Evolutionary conservation across 2,888 invertebrate genomes (phyloP).

Genomic region (Nymphalis c-album): DNA sequence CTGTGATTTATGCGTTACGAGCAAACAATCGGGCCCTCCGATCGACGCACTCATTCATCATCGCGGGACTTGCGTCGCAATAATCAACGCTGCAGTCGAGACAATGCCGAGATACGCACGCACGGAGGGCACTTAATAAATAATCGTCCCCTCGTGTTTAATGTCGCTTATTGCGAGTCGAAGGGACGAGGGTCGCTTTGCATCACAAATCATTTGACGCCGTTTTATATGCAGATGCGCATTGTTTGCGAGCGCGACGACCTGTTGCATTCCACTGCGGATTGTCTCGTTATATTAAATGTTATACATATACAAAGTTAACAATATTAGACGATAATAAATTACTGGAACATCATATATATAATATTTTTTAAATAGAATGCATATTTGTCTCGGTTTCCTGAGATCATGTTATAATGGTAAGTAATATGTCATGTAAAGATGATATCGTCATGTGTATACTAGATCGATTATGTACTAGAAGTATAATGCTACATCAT

Average conservation of each 20-base stretch:
- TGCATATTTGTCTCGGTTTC: no score
- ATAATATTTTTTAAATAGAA: no score
- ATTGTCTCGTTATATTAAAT: background rate
- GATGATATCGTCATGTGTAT: no score
- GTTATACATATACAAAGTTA: background rate
- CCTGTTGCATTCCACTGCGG: slow-evolving; percentile 17
- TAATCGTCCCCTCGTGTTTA: slow-evolving; percentile 15
- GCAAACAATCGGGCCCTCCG: slow-evolving; percentile 1
- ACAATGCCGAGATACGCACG: slow-evolving; percentile 9
- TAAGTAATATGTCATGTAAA: no score
- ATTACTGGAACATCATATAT: no score
- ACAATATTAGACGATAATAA: background rate
- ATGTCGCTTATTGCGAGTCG: background rate
- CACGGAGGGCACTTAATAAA: slow-evolving; percentile 15
- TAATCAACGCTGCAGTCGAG: slow-evolving; percentile 7
- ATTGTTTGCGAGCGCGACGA: slow-evolving; percentile 23
- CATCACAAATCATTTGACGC: slow-evolving; percentile 26
- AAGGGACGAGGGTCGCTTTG: slow-evolving; percentile 17
- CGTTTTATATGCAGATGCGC: slow-evolving; percentile 31
- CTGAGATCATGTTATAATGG: no score
- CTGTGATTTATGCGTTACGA: slow-evolving; percentile 18
- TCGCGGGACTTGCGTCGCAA: slow-evolving; percentile 11
- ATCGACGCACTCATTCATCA: slow-evolving; percentile 10
- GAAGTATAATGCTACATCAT: no score
- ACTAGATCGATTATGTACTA: no score